Base-by-base conservation (phyloP, 2,797 vertebrate species). In the Chelidonichthys spinosus region DNA sequence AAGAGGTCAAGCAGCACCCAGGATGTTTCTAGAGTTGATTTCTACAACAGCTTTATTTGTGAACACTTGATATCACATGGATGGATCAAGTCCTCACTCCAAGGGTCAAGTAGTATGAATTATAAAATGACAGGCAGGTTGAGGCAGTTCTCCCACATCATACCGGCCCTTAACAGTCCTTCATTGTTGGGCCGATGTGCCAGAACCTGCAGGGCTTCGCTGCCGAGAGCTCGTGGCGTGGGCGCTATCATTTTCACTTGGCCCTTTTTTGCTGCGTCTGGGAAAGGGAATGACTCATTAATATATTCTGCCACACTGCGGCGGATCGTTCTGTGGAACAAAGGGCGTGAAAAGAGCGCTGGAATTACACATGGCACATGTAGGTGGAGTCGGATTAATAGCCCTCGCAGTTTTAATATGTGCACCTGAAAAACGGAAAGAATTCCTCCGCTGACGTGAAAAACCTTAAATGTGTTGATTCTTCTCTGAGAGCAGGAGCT, bases 111-210 rank as follows among this genome's bases (percentile, higher is more conserved):
- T 15, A 14, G 25, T 79, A 46, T 81, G 4, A 55, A 79, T 18
- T 47, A 33, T 46, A 5, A 86, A 83, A 69, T 32, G 67, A 77
- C 66, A 76, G 65, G 63, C 39, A 9, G 71, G 25, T 35, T 56
- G 36, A 70, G 85, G 25, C 25, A 25, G 25, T 72, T 65, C 61
- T 75, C 79, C 53, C 73, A 68, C 82, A 84, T 88, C 80, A 82
- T 35, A 71, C 33, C 63, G 11, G 37, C 25, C 50, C 66, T 65
- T 65, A 25, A 79, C 78, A 83, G 82, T 63, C 72, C 36, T 37
- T 85, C 79, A 83, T 85, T 90, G 85, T 90, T 81, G 36, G 0
- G 61, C 52, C 63, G 81, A 90, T 87, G 74, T 88, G 82, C 81
- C 77, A 63, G 79, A 84, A 91, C 84, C 86, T 85, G 87, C 86